Evolutionary conservation across 1,140 invertebrate species (phyloP).

Genomic region (Elymnias hypermnestra): DNA sequence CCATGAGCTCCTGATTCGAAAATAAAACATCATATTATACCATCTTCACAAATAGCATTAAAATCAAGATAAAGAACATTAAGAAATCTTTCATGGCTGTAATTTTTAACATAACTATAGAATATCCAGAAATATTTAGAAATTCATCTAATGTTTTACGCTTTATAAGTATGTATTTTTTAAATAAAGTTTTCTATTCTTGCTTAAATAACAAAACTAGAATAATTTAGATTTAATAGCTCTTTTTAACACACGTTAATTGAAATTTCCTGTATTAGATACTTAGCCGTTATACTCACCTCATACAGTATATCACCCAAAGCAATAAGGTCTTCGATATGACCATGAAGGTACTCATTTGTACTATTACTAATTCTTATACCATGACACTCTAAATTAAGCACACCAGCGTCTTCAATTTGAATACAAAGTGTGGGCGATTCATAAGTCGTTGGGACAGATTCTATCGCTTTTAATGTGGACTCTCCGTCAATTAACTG

Average conservation of each 20-base stretch:
- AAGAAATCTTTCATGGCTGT: too few species aligned
- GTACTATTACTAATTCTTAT: slow-evolving; percentile 46
- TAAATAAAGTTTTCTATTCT: not conserved
- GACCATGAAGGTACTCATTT: slow-evolving; percentile 49
- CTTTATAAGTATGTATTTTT: not conserved
- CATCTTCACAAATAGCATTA: too few species aligned
- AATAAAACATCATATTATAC: too few species aligned
- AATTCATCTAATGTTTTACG: not conserved
- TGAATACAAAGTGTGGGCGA: slow-evolving; percentile 56
- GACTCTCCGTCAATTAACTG: slow-evolving; percentile 75
- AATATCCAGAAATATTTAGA: too few species aligned
- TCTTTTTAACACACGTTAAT: too few species aligned
- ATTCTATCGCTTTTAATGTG: slow-evolving; percentile 70
- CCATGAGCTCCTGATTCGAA: slow-evolving; percentile 23
- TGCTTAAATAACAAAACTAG: slow-evolving; percentile 4
- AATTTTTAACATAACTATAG: too few species aligned
- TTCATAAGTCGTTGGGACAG: slow-evolving; percentile 71
- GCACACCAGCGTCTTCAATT: slow-evolving; percentile 51
- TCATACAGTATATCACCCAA: slow-evolving; percentile 43
- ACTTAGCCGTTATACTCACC: too few species aligned
- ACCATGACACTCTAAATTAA: slow-evolving; percentile 55
- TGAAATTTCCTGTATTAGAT: too few species aligned
- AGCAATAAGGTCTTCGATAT: slow-evolving; percentile 45
- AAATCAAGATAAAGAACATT: too few species aligned
- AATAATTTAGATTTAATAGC: too few species aligned